Percentiles rank a stretch among this genome's conserved stretches.
These are phyloP conservation scores for Drosophila sproati DNA, from an alignment of 1,140 invertebrate genomes.

Conservation along the genomic window DNA sequence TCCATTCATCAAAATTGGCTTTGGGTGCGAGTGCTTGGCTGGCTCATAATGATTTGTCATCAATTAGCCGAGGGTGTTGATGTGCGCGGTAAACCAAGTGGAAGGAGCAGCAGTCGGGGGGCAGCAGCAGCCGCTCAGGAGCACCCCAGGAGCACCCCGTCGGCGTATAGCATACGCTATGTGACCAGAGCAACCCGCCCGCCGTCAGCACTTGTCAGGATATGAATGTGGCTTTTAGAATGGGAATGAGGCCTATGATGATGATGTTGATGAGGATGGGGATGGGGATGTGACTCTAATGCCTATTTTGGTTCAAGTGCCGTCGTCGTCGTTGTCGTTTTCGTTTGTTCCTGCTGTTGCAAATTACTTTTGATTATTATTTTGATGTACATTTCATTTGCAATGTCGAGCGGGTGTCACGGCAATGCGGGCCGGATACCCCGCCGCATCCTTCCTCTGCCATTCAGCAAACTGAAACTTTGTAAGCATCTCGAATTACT, in stretches of 20 bases:
- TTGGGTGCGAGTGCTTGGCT: conserved; percentile 61
- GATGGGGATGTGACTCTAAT: conserved; percentile 38
- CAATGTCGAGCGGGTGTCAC: conserved; percentile 32
- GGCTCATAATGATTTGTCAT: conserved; percentile 82
- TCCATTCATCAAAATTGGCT: conserved; percentile 82
- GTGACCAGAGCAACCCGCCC: conserved; percentile 40
- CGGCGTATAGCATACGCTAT: conserved; percentile 64
- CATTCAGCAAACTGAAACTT: conserved; percentile 30
- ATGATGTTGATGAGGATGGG: conserved; percentile 1
- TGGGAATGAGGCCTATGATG: not conserved
- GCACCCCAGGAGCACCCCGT: conserved; percentile 56
- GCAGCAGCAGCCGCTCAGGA: not conserved
- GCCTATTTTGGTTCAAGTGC: conserved; percentile 46
- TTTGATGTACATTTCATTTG: conserved; percentile 74
- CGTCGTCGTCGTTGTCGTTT: conserved; percentile 33
- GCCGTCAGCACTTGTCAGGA: conserved; percentile 8
- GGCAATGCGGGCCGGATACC: not conserved
- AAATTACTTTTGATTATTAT: conserved; percentile 82
- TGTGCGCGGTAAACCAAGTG: conserved; percentile 82
- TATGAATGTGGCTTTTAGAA: not conserved
- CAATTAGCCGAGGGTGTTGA: conserved; percentile 82
- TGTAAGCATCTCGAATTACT: conserved; percentile 77
- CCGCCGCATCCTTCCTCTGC: not conserved
- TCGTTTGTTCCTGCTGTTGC: conserved; percentile 42
- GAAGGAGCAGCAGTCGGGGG: conserved; percentile 40